These are phyloP conservation scores for Atethmia centrago DNA, from an alignment of 2,888 invertebrate genomes.

Conservation along the genomic window DNA sequence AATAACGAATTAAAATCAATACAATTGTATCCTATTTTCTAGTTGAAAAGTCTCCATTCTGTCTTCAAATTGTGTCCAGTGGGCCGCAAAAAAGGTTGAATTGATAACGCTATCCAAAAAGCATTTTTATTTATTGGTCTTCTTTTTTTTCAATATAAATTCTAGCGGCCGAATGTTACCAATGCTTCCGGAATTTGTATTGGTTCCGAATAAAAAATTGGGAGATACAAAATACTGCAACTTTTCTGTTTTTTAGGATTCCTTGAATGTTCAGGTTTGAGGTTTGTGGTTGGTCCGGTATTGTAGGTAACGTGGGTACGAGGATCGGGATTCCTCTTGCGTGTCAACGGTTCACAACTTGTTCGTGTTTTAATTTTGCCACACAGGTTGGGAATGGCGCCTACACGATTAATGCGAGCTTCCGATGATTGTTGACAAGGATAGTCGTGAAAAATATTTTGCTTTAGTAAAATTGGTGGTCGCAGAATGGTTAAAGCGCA, in stretches of 20 bases:
- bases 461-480: neutral
- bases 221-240: constrained; percentile 72
- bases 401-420: constrained; percentile 11
- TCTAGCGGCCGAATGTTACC: constrained; percentile 72
- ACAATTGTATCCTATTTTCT: constrained; percentile 62
- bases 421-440: neutral
- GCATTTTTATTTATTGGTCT: constrained; percentile 77
- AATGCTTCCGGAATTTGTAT: constrained; percentile 76
- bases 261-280: constrained; percentile 39
- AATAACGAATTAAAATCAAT: constrained; percentile 56
- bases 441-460: neutral
- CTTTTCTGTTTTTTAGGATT: constrained; percentile 68
- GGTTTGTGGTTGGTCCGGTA: constrained; percentile 13
- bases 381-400: constrained; percentile 3
- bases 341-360: constrained; percentile 26
- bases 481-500: neutral
- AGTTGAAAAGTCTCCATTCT: constrained; percentile 63
- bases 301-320: neutral
- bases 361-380: neutral
- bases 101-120: constrained; percentile 78
- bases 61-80: constrained; percentile 71
- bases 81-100: constrained; percentile 75
- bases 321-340: constrained; percentile 23
- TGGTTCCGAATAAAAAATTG: constrained; percentile 74
- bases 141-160: constrained; percentile 82